Evolutionary conservation across 2,113 vertebrate species (phyloP).

Genomic region (Coregonus clupeaformis): DNA sequence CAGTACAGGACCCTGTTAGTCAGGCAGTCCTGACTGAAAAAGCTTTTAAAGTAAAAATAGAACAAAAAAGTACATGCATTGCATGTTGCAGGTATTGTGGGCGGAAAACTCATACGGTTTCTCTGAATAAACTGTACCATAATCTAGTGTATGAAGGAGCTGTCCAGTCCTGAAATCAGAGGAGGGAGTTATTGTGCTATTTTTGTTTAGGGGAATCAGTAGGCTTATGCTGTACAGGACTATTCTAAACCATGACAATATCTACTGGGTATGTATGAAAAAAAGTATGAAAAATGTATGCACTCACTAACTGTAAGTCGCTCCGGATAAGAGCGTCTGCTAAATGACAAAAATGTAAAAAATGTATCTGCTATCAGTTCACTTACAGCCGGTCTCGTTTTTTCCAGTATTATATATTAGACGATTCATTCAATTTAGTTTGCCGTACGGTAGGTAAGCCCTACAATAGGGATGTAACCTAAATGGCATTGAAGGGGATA

Average conservation of each 20-base stretch:
- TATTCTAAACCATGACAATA: not conserved
- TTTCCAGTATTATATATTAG: not conserved
- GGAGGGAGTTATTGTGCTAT: not conserved
- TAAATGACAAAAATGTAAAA: no score
- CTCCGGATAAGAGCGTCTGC: no score
- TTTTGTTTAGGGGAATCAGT: not conserved
- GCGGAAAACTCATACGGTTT: not conserved
- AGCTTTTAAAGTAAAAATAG: constrained; percentile 41
- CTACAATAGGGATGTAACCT: constrained; percentile 7
- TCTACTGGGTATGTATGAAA: no score
- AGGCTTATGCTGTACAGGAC: not conserved
- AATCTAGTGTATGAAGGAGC: constrained; percentile 26
- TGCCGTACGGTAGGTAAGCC: constrained; percentile 8
- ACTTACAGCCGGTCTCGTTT: not conserved
- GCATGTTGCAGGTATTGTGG: not conserved
- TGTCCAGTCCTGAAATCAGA: constrained; percentile 57
- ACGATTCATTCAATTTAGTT: constrained; percentile 38
- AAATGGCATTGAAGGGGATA: constrained; percentile 43
- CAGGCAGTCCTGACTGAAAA: constrained; percentile 45
- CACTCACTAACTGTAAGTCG: no score
- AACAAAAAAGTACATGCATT: no score
- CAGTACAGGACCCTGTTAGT: constrained; percentile 32
- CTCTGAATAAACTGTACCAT: not conserved
- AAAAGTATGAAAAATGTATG: no score
- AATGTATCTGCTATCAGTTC: not conserved